Evolutionary conservation across 2,888 invertebrate genomes (phyloP).

Genomic region (Gerris lacustris): DNA sequence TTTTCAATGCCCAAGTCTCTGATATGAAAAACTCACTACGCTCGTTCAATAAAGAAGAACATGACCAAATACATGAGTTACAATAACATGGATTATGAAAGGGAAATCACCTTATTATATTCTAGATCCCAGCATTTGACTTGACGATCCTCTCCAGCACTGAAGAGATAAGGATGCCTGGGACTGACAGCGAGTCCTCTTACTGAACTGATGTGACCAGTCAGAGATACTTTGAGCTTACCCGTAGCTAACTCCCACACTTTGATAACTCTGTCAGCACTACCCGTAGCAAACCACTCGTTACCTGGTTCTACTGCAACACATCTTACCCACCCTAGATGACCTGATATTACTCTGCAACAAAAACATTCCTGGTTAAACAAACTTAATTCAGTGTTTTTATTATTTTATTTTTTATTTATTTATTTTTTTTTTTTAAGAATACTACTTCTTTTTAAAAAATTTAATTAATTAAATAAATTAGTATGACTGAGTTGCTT

Average conservation of each 20-base stretch:
- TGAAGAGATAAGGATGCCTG: constrained; percentile 94
- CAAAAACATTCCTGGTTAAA: no score
- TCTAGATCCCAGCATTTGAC: constrained; percentile 99
- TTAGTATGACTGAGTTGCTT: no score
- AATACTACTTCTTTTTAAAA: no score
- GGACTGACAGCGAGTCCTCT: constrained; percentile 86
- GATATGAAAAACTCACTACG: no score
- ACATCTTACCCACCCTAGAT: constrained; percentile 94
- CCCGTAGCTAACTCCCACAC: constrained; percentile 95
- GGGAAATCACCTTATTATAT: constrained; percentile 70
- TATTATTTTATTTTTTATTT: no score
- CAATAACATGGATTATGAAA: no score
- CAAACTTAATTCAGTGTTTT: no score
- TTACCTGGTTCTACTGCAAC: constrained; percentile 96
- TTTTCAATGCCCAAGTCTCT: no score
- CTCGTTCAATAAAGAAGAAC: no score
- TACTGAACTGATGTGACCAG: constrained; percentile 96
- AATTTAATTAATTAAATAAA: no score
- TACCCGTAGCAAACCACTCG: constrained; percentile 87
- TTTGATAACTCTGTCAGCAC: constrained; percentile 95
- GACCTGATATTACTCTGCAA: constrained; percentile 76
- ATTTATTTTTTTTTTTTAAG: no score
- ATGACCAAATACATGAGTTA: no score
- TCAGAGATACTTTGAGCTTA: constrained; percentile 88
- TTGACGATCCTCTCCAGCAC: constrained; percentile 96